These are phyloP conservation scores for Microcebus lehilahytsara DNA, from an alignment of 2,113 vertebrate species.

Conservation along the genomic window DNA sequence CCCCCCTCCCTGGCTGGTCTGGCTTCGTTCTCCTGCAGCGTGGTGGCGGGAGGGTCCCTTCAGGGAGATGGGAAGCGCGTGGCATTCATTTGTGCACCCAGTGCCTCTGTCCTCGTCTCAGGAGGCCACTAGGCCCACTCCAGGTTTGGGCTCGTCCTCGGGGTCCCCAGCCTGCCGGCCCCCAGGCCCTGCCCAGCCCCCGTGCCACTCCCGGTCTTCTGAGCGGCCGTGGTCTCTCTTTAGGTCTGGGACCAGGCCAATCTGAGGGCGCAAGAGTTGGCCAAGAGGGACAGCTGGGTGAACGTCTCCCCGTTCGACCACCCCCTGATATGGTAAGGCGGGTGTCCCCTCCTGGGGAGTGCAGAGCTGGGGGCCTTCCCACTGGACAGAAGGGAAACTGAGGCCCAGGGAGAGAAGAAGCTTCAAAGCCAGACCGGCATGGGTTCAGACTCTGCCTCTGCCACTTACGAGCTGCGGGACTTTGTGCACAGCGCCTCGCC, in stretches of 20 bases:
- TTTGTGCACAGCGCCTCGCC: neutral
- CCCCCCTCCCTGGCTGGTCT: too few relatives aligned
- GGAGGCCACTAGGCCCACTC: neutral
- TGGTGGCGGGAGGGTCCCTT: neutral
- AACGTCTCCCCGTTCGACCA: conserved; percentile 92
- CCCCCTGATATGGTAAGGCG: conserved; percentile 92
- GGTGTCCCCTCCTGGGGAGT: too few relatives aligned
- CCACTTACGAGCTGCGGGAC: neutral
- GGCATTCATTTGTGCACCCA: fast-evolving
- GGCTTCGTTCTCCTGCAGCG: too few relatives aligned
- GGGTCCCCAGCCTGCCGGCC: neutral
- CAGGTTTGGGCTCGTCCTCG: neutral
- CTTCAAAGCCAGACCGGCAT: neutral
- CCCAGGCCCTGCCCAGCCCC: neutral
- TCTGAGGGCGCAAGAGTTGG: conserved; percentile 86
- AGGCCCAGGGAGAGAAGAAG: neutral
- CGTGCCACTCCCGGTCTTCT: fast-evolving
- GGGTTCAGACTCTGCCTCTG: neutral
- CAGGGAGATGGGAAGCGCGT: fast-evolving
- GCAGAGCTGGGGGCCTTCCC: neutral
- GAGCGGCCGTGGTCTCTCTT: neutral
- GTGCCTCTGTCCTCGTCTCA: neutral
- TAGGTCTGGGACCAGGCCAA: conserved; percentile 94
- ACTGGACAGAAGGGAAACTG: neutral
- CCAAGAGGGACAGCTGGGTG: conserved; percentile 84